These are phyloP conservation scores for Choristoneura rosaceana DNA, from an alignment of 2,888 invertebrate species.

Conservation along the genomic window DNA sequence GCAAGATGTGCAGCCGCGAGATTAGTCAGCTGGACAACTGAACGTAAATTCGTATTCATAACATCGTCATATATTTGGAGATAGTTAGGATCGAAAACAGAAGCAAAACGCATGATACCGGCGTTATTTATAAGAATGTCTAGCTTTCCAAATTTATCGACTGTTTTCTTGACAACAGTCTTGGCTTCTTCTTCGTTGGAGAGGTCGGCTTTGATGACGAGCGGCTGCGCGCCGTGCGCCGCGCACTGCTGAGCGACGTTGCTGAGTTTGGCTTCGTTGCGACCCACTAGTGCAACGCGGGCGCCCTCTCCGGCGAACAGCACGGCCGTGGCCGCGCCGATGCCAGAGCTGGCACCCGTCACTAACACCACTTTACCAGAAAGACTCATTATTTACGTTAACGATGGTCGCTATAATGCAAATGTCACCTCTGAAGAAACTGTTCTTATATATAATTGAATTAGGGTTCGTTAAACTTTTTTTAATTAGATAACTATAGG, in stretches of 20 bases:
- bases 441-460: too few relatives aligned
- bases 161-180: slow-evolving; percentile 51
- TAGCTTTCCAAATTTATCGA: slow-evolving; percentile 54
- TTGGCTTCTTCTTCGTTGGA: slow-evolving; percentile 52
- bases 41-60: slow-evolving; percentile 55
- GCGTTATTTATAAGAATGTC: slow-evolving; percentile 64
- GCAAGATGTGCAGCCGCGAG: slow-evolving; percentile 55
- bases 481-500: too few relatives aligned
- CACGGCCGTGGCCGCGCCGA: slow-evolving; percentile 61
- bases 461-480: too few relatives aligned
- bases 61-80: slow-evolving; percentile 54
- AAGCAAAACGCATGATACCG: slow-evolving; percentile 46
- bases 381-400: slow-evolving; percentile 46
- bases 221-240: slow-evolving; percentile 47
- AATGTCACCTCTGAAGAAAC: too few relatives aligned
- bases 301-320: slow-evolving; percentile 58
- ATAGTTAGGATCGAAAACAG: slow-evolving; percentile 49
- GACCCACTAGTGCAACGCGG: slow-evolving; percentile 54
- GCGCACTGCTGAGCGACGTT: slow-evolving; percentile 49
- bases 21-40: slow-evolving; percentile 53
- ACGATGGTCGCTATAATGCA: too few relatives aligned
- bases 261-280: slow-evolving; percentile 52
- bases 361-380: slow-evolving; percentile 58
- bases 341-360: slow-evolving; percentile 64
- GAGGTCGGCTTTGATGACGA: slow-evolving; percentile 56